These are phyloP conservation scores for Gymnogyps californianus DNA, from an alignment of 2,113 vertebrate genomes.

Conservation along the genomic window DNA sequence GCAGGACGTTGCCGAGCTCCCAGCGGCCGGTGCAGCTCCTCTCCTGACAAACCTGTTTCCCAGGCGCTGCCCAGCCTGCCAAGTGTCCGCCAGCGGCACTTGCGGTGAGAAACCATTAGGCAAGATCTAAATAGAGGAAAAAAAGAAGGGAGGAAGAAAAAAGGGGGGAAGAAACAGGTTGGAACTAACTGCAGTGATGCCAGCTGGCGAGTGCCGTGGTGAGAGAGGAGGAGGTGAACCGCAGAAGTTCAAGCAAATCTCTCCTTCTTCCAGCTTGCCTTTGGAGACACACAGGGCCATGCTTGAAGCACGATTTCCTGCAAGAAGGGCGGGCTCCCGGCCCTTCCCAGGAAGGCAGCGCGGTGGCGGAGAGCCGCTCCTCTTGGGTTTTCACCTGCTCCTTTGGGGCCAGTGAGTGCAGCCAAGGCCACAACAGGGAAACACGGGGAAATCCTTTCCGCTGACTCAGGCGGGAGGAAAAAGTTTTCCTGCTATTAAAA, in stretches of 20 bases:
- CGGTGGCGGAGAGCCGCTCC: not conserved
- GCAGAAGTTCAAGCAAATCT: not conserved
- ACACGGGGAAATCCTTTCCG: not conserved
- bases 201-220: fast-evolving
- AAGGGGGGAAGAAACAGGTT: not conserved
- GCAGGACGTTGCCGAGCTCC: fast-evolving
- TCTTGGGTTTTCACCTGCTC: not conserved
- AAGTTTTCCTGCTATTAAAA: conserved; percentile 2
- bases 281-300: fast-evolving
- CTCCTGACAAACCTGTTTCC: not conserved
- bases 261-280: not conserved
- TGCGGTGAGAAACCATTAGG: not conserved
- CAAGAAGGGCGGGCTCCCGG: not conserved
- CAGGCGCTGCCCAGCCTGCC: not conserved
- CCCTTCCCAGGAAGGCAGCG: not conserved
- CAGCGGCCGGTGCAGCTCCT: not conserved
- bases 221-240: not conserved
- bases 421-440: not conserved
- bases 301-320: not conserved
- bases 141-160: not conserved
- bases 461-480: not conserved
- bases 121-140: not conserved
- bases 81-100: fast-evolving
- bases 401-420: not conserved
- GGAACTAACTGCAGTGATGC: not conserved